Base-by-base conservation (phyloP, 2,113 vertebrate genomes). In the Saguinus midas region DNA sequence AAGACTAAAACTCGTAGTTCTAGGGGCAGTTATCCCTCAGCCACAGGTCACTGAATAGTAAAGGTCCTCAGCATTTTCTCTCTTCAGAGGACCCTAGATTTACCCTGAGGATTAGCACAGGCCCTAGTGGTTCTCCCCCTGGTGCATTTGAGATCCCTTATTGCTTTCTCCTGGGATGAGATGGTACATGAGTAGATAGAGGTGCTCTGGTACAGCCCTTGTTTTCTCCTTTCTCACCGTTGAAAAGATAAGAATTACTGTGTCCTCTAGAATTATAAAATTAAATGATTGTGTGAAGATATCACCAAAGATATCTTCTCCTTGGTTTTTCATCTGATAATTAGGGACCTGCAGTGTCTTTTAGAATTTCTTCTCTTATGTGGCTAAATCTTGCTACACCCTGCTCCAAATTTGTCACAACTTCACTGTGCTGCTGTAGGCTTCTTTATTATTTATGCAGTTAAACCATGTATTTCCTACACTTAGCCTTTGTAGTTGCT, bases 281-380 rank as follows among this genome's bases (percentile, higher is more conserved):
- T 76, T 85, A 37, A 91, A 57, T 23, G 80, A 35, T 13, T 70
- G 0, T 90, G 10, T 89, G 94, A 68, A 13, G 58, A 23, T 82
- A 72, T 45, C n/a, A 85, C 86, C 35, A 27, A 73, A 91, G 48
- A 61, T 81, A 43, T 21, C 50, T 93, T 80, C 27, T 93, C 75
- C 27, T 96, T 93, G 82, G 61, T 95, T 66, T 95, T 96, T 96
- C 20, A 48, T 95, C 35, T 87, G 68, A 89, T 86, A 89, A 57
- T 55, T 93, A 89, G 35, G 50, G 27, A 86, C 57, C 72, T 91
- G 20, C 6, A 55, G 8, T 25, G 9, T 84, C 35, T 55, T 72
- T 58, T 81, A 92, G 89, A 83, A 87, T 87, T 37, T 21, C 43
- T 55, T 72, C n/a, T 64, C 14, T 58, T 78, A 5, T 20, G 43